Conservation (phyloP, 1,140 invertebrate species). For the Andricus grossulariae region DNA sequence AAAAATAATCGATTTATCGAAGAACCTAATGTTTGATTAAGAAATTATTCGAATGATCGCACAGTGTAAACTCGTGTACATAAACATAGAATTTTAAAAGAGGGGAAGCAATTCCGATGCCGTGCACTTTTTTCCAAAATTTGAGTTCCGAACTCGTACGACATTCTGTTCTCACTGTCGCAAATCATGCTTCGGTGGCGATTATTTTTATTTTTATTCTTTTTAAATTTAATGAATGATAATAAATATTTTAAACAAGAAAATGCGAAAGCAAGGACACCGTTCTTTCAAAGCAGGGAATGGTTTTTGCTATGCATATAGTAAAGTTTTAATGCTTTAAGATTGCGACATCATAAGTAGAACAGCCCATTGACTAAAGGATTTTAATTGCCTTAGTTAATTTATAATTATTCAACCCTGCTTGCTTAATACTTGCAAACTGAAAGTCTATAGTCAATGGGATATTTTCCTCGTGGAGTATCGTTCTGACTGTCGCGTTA, state of each 20-base stretch:
- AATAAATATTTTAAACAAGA: background rate
- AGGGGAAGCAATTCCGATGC: background rate
- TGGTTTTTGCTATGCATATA: background rate
- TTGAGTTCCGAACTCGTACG: background rate
- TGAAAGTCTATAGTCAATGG: background rate
- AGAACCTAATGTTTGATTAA: background rate
- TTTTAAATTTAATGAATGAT: background rate
- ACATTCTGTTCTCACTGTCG: constrained; percentile 4
- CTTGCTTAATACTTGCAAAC: background rate
- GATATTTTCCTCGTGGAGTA: background rate
- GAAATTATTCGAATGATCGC: background rate
- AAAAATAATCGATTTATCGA: background rate
- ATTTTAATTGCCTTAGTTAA: background rate
- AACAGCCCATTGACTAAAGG: background rate
- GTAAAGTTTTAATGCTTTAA: background rate
- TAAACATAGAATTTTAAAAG: constrained; percentile 1
- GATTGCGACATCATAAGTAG: background rate
- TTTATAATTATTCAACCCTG: background rate
- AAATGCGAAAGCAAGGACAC: constrained; percentile 9
- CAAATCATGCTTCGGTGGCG: background rate
- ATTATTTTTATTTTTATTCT: background rate
- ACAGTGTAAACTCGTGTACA: background rate
- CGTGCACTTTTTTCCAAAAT: background rate
- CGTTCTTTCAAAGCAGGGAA: background rate
- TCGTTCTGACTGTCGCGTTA: background rate